Base-by-base conservation (phyloP, 2,888 invertebrate species). In the Patella caerulea region DNA sequence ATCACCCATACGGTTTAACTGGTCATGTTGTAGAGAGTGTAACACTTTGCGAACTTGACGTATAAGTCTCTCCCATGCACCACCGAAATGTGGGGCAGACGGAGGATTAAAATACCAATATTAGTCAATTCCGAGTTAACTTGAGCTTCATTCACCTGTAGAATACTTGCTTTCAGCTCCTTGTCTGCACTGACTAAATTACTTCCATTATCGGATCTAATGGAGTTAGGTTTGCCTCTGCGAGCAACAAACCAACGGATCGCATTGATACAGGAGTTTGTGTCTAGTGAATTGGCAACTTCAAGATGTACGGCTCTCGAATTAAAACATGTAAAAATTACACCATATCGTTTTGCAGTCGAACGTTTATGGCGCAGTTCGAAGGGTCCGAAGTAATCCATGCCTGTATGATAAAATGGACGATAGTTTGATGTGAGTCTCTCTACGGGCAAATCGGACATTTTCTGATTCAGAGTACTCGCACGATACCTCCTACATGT, bases 21-120 rank as follows among this genome's bases (percentile, higher is more conserved):
- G 81, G 17, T 76, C 56, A 19, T 72, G 55, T n/a, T 81, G 9
- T 0, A 83, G 15, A 15, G 75, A 73, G 56, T 71, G 65, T 12
- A 79, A 55, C 12, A 83, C 73, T 19, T 75, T 74, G 7, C 82
- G 54, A 4, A 78, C 76, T 45, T 75, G 73, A 54, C 83, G 34
- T 34, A 83, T 83, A 24, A 79, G 54, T 55, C 83, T 54, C 78
- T 83, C 82, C 80, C 81, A 83, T 17, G 79, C 73, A n/a, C 83
- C 83, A 14, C 82, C 80, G 24, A 76, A 72, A 34, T 83, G 83
- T 14, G 78, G 79, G 7, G 73, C 78, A 11, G 73, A 29, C n/a
- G 84, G 83, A 9, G 79, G 82, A 52, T 82, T 83, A 53, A 81
- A 82, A 54, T 77, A 19, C 53, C 69, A 17, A 74, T 76, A 24